These are phyloP conservation scores for Penaeus indicus DNA, from an alignment of 1,140 invertebrate genomes.

Conservation along the genomic window DNA sequence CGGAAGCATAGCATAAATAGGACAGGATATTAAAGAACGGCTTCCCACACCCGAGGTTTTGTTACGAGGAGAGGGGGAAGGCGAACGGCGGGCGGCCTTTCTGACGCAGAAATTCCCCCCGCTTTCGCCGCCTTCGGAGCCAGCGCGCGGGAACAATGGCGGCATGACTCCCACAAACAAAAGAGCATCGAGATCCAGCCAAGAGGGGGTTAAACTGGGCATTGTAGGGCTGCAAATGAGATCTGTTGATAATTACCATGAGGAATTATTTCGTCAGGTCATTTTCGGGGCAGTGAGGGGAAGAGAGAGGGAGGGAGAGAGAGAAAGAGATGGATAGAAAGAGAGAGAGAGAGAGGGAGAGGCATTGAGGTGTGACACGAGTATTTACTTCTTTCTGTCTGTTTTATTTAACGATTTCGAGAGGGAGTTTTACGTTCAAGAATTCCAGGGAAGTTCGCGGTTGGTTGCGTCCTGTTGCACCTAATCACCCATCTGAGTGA, in stretches of 20 bases:
- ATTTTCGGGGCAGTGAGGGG: not conserved
- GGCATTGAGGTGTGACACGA: constrained; percentile 12
- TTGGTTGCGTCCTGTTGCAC: constrained; percentile 42
- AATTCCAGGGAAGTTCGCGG: constrained; percentile 42
- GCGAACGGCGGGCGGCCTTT: not conserved
- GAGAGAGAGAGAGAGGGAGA: not conserved
- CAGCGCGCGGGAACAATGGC: constrained; percentile 41
- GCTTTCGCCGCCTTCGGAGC: constrained; percentile 43
- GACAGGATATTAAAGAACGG: constrained; percentile 41
- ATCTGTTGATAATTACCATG: constrained; percentile 53
- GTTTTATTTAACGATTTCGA: constrained; percentile 12
- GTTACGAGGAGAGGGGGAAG: too few species aligned
- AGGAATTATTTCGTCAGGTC: constrained; percentile 40
- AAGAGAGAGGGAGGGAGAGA: too few species aligned
- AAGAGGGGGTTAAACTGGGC: constrained; percentile 46
- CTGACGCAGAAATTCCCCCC: constrained; percentile 33
- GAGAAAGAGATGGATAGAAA: too few species aligned
- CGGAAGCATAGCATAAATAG: constrained; percentile 29
- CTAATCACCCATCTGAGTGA: constrained; percentile 48
- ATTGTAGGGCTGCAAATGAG: constrained; percentile 55
- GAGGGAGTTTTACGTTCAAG: constrained; percentile 35
- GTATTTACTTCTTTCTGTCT: constrained; percentile 40
- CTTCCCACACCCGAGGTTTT: too few species aligned
- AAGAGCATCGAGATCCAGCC: constrained; percentile 46
- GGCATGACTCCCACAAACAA: constrained; percentile 49